These are phyloP conservation scores for Danio tinwini DNA, from an alignment of 2,797 vertebrate species.

Conservation along the genomic window DNA sequence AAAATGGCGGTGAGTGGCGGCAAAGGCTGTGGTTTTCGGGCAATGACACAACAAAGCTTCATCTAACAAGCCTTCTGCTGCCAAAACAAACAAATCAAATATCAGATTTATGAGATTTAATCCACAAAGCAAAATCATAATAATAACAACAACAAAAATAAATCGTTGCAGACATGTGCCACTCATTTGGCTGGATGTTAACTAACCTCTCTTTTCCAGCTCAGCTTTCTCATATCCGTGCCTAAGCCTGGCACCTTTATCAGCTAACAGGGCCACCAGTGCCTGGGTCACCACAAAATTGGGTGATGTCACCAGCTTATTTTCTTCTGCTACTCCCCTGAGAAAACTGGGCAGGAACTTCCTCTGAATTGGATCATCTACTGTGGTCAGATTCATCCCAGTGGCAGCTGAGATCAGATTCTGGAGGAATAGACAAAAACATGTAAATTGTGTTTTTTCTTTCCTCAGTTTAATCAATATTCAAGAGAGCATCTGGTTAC, in stretches of 20 bases:
- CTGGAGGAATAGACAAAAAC: constrained; percentile 69
- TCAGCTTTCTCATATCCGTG: constrained; percentile 93
- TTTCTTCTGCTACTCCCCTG: constrained; percentile 94
- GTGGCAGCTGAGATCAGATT: constrained; percentile 98
- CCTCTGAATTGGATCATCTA: constrained; percentile 95
- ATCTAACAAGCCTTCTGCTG: constrained; percentile 8
- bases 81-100: constrained; percentile 23
- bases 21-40: constrained; percentile 5
- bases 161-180: not conserved
- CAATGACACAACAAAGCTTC: not conserved
- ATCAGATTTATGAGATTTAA: constrained; percentile 31
- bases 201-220: constrained; percentile 92
- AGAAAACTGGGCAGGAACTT: constrained; percentile 97
- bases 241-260: constrained; percentile 92
- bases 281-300: constrained; percentile 99
- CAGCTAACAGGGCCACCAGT: constrained; percentile 92
- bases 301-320: constrained; percentile 95
- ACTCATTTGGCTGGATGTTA: not conserved
- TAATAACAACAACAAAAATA: not conserved
- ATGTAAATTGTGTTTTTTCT: not conserved
- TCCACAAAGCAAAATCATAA: constrained; percentile 14
- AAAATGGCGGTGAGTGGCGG: not conserved
- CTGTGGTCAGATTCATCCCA: constrained; percentile 95
- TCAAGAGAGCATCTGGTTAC: constrained; percentile 63
- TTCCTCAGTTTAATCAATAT: not conserved